Base-by-base conservation (phyloP, 2,888 invertebrate species). In the Trilocha varians region DNA sequence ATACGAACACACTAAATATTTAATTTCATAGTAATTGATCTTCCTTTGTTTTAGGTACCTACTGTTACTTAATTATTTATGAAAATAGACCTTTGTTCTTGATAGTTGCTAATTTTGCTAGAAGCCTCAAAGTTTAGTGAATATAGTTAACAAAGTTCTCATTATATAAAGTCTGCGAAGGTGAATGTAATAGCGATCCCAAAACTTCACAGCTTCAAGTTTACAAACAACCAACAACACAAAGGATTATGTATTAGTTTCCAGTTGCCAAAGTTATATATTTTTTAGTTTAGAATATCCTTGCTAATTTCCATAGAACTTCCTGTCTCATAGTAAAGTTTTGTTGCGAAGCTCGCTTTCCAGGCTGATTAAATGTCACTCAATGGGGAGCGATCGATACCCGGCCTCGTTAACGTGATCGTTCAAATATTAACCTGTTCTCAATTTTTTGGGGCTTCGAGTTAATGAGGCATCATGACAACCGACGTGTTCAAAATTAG, bases 321-420 rank as follows among this genome's bases (percentile, higher is more conserved):
- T 32, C 34, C 32, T 38, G 16, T 17, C 33, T 18, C 37, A 25
- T 42, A 38, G 39, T 25, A 11, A 25, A 40, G 16, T 40, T 42
- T 36, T 36, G 32, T 14, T 33, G 25, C 38, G 46, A 50, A 50
- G 51, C 46, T 42, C 47, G 50, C 44, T 52, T 39, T 43, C 51
- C 43, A 54, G 51, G 56, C 49, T 57, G 57, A 60, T 60, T 57
- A 60, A 60, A 56, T 50, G 45, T 44, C 52, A 45, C 53, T 56
- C 53, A 50, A 47, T 51, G 44, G 32, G 41, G 50, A 44, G 40
- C 44, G 44, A 47, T 49, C 48, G 46, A 54, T 50, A 50, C 16
- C 40, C 42, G 13, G 15, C 41, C 38, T 45, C 34, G 42, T 42
- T 48, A 44, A 25, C 25, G 16, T 36, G 37, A 37, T 38, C 34